These are phyloP conservation scores for Tetrapedia diversipes DNA, from an alignment of 2,888 invertebrate species.

Conservation along the genomic window DNA sequence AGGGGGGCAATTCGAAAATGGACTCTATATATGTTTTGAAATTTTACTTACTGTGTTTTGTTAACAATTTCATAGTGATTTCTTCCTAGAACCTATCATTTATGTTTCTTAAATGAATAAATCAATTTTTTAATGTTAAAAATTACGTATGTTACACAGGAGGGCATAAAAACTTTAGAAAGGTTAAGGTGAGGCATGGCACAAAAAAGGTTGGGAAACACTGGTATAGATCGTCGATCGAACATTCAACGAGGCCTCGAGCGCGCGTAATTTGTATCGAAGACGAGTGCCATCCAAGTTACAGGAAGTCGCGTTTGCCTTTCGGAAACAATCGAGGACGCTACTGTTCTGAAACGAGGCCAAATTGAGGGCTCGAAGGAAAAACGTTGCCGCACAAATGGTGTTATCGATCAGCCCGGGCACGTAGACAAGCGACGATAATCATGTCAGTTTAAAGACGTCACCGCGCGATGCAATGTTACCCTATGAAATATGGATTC, in stretches of 20 bases:
- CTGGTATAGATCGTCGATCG: no score
- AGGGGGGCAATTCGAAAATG: no score
- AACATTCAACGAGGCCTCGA: neutral
- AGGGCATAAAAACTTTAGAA: no score
- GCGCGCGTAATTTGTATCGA: neutral
- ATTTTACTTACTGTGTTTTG: no score
- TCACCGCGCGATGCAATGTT: constrained; percentile 36
- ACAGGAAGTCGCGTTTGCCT: constrained; percentile 1
- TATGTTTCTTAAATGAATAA: no score
- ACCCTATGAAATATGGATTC: constrained; percentile 50
- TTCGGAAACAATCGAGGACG: constrained; percentile 19
- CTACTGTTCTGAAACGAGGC: constrained; percentile 21
- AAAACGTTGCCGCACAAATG: constrained; percentile 31
- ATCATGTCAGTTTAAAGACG: constrained; percentile 56
- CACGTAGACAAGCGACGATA: constrained; percentile 51
- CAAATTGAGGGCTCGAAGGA: constrained; percentile 38
- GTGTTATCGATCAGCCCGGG: constrained; percentile 46
- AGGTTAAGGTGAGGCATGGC: no score
- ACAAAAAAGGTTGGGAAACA: no score
- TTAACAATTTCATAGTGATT: no score
- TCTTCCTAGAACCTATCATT: no score
- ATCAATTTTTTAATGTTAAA: no score
- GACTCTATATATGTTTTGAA: no score
- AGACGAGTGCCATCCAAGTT: neutral
- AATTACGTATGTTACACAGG: no score